Evolutionary conservation across 1,140 invertebrate genomes (phyloP), one percentile per base, ranked within the genome.

Genomic region (Euglossa dilemma): DNA sequence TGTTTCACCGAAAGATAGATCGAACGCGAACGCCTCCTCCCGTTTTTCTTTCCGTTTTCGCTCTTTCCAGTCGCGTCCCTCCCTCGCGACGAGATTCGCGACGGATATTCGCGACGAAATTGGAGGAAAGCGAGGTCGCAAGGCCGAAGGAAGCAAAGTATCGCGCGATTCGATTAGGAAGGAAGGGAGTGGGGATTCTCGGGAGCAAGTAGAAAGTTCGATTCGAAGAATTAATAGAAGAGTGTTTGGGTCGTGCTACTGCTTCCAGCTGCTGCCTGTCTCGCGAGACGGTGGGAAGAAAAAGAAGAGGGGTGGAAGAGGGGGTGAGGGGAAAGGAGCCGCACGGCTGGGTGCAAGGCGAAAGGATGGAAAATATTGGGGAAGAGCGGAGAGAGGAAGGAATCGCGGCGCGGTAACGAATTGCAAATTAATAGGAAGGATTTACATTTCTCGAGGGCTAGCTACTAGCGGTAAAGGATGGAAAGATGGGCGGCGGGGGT

Each of bases 381-480:
- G 43, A 66, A 6, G 36, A 61, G 63, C n/a, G n/a, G 16, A 11
- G 52, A n/a, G 63, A 72, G 80, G 70, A 85, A 67, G 74, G 71
- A 50, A 50, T 23, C 20, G 64, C 43, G 69, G 83, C 70, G 71
- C 83, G 83, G 72, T 89, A 91, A 91, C 91, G 91, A 92, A 92
- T 92, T 91, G 91, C 91, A 92, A 92, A 92, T 92, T 92, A 91
- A 92, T 92, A 88, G 82, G 80, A 74, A 84, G 75, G 80, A 92
- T 92, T 92, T 92, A 89, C 91, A 92, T 92, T 92, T 90, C 83
- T 86, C 85, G 74, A 52, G 86, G 74, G n/a, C n/a, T 54, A 43
- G 72, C 66, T 16, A 36, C 1, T n/a, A 50, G 36, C 64, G 57
- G 45, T 63, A n/a, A 50, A 82, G 45, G 63, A 87, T 84, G 81